Evolutionary conservation across 2,797 vertebrate species (phyloP).

Genomic region (Sebastes steindachneri): DNA sequence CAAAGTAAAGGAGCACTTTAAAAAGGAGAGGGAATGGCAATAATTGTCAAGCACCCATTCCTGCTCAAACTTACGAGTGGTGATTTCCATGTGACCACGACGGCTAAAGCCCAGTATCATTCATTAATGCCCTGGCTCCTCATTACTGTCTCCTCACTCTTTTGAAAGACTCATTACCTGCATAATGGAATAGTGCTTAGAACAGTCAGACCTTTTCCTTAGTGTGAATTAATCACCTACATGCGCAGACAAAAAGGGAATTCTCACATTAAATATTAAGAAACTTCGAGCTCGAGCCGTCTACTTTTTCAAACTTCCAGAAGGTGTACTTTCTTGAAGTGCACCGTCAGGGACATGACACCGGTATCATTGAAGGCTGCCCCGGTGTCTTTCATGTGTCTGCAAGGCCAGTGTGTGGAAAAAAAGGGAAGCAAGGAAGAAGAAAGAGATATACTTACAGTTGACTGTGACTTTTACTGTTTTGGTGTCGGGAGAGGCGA

Average conservation of each 20-base stretch:
- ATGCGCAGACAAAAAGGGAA: slow-evolving; percentile 84
- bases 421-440: slow-evolving; percentile 3
- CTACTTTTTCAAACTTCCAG: slow-evolving; percentile 83
- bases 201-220: slow-evolving; percentile 85
- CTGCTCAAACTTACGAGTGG: slow-evolving; percentile 50
- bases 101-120: slow-evolving; percentile 83
- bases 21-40: slow-evolving; percentile 59
- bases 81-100: slow-evolving; percentile 75
- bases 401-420: slow-evolving; percentile 4
- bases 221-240: slow-evolving; percentile 85
- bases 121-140: slow-evolving; percentile 85
- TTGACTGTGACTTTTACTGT: slow-evolving; percentile 97
- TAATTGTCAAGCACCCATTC: slow-evolving; percentile 69
- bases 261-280: slow-evolving; percentile 87
- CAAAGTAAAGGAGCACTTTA: slow-evolving; percentile 54
- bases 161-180: slow-evolving; percentile 90
- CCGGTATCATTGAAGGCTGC: slow-evolving; percentile 45
- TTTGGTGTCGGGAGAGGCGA: slow-evolving; percentile 92
- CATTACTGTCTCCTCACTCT: slow-evolving; percentile 87
- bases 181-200: slow-evolving; percentile 87
- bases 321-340: slow-evolving; percentile 52
- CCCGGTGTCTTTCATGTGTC: slow-evolving; percentile 30
- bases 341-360: slow-evolving; percentile 64
- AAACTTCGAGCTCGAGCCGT: slow-evolving; percentile 63
- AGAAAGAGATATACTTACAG: slow-evolving; percentile 90